Base-by-base conservation (phyloP, 1,140 invertebrate species). In the Cyphomyrmex costatus region DNA sequence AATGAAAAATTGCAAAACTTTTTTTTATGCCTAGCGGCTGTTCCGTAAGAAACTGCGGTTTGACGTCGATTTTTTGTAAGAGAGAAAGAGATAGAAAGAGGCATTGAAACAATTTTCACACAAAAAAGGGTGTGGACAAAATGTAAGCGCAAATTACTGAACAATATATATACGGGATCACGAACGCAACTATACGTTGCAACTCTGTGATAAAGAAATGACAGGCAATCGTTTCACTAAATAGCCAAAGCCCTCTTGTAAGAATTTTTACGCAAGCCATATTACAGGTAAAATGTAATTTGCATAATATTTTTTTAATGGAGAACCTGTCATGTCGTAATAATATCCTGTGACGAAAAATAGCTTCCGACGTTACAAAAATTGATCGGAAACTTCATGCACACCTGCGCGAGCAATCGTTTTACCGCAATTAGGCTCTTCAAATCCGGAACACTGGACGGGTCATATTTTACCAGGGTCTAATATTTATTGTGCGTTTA, bases 31-130 rank as follows among this genome's bases (percentile, higher is more conserved):
- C 24, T 51, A 30, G 21, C 36, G n/a, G 1, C 6, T 3, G n/a
- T 86, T 83, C 86, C 71, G 85, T 53, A 87, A 90, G 53, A n/a
- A 46, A 27, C 49, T 87, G 89, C 68, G 88, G 88, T 90, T 90
- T 87, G 79, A 74, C 49, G 42, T 33, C 30, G 36, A 8, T 49
- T 87, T 84, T 90, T 58, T 58, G 14, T 21, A 73, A 42, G 12
- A 21, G n/a, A 21, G 36, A 60, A 19, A 66, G n/a, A 66, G 33
- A 66, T 8, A 6, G 16, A 19, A 66, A 30, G 6, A 77, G 83
- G 88, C 49, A 88, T 12, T 80, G 63, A 63, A 30, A 89, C 33
- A 70, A 87, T 87, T 80, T 89, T 85, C 74, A 77, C 79, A 84
- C 66, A 71, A 42, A 71, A 42, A 33, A 56, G 19, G 65, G n/a